Evolutionary conservation across 1,140 invertebrate species (phyloP).

Genomic region (Metopolophium dirhodum): DNA sequence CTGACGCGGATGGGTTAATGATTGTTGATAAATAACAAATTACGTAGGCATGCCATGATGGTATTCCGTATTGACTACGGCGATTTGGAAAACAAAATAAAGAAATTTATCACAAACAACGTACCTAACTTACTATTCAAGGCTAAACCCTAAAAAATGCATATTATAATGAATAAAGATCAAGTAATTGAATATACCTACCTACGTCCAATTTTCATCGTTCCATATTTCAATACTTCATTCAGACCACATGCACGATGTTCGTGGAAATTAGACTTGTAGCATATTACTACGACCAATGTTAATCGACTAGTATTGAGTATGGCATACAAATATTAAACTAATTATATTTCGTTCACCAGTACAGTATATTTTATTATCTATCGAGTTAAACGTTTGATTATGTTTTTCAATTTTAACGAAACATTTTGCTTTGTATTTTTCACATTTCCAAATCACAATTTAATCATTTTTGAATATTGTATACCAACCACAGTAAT

Average conservation of each 20-base stretch:
- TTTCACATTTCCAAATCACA: not conserved
- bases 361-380: not conserved
- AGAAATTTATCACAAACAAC: not conserved
- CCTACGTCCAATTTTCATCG: not conserved
- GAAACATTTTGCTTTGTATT: not conserved
- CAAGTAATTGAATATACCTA: not conserved
- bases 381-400: not conserved
- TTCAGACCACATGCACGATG: not conserved
- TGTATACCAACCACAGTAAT: too few relatives aligned
- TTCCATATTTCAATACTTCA: not conserved
- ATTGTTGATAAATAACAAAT: conserved; percentile 3
- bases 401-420: conserved; percentile 8
- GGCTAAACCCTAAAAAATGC: not conserved
- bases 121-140: not conserved
- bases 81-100: not conserved
- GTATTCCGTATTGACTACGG: not conserved
- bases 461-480: not conserved
- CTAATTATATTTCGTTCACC: not conserved
- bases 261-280: not conserved
- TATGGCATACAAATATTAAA: not conserved
- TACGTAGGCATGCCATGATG: not conserved
- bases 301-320: too few relatives aligned
- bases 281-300: not conserved
- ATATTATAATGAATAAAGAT: not conserved
- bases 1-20: not conserved